Conservation (phyloP, 2,113 vertebrate species). For the Oplegnathus fasciatus region DNA sequence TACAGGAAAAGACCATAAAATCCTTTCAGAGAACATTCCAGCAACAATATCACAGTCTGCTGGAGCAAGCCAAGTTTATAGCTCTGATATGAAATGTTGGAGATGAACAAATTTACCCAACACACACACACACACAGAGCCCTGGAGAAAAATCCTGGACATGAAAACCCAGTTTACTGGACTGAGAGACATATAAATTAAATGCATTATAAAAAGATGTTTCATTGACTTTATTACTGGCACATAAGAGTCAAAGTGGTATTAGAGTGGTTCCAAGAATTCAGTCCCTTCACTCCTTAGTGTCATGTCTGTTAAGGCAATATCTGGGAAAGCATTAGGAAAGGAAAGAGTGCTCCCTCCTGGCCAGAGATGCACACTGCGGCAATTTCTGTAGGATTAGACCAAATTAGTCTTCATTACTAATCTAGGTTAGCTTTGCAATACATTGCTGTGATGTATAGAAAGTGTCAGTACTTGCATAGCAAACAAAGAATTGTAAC, state of each 20-base stretch:
- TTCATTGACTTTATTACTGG: constrained; percentile 41
- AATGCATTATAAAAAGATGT: constrained; percentile 35
- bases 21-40: constrained; percentile 65
- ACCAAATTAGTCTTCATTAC: not conserved
- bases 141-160: constrained; percentile 6
- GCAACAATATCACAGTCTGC: constrained; percentile 69
- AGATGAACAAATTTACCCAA: constrained; percentile 34
- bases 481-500: not conserved
- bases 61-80: constrained; percentile 62
- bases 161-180: constrained; percentile 45
- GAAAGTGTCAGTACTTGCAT: not conserved
- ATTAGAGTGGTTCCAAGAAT: constrained; percentile 18
- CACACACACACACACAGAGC: not conserved
- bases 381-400: not conserved
- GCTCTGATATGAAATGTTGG: constrained; percentile 53
- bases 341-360: constrained; percentile 45
- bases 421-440: not conserved
- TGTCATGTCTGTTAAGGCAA: constrained; percentile 21
- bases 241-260: constrained; percentile 19
- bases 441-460: not conserved
- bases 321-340: not conserved
- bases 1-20: constrained; percentile 74
- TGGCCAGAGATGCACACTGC: constrained; percentile 33
- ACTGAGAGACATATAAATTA: constrained; percentile 47
- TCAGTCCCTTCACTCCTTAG: not conserved